Evolutionary conservation across 2,797 vertebrate species (phyloP).

Genomic region (Hippopotamyrus pictus): DNA sequence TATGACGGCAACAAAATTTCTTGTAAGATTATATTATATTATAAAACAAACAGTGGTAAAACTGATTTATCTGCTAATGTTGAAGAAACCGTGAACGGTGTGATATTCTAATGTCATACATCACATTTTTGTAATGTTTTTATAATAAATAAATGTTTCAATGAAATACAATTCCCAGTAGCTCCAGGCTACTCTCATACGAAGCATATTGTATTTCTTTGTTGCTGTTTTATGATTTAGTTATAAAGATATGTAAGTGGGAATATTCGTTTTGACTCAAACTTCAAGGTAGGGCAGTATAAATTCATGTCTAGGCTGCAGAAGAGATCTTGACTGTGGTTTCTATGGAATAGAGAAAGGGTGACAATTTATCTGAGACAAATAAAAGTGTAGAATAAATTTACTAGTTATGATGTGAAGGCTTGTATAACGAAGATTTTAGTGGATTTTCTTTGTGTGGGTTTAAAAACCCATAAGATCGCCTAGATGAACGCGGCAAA

Average conservation of each 20-base stretch:
- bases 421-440: neutral
- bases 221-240: slow-evolving; percentile 57
- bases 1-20: slow-evolving; percentile 1
- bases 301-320: neutral
- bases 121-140: slow-evolving; percentile 17
- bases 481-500: neutral
- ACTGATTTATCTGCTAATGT: slow-evolving; percentile 20
- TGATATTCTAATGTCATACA: slow-evolving; percentile 19
- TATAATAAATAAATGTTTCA: slow-evolving; percentile 20
- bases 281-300: slow-evolving; percentile 5
- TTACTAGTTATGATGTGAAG: neutral
- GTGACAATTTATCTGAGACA: neutral
- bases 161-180: slow-evolving; percentile 7
- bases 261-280: slow-evolving; percentile 1
- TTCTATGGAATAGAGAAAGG: neutral
- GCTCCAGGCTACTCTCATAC: slow-evolving; percentile 6
- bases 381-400: neutral
- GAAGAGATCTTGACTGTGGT: neutral
- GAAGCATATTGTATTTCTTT: slow-evolving; percentile 49
- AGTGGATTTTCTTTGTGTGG: neutral
- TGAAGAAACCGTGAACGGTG: neutral
- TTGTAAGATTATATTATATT: slow-evolving; percentile 12
- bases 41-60: slow-evolving; percentile 16
- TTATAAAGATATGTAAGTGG: slow-evolving; percentile 39
- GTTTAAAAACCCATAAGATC: neutral